Evolutionary conservation across 2,888 invertebrate genomes (phyloP).

Genomic region (Chymomyza caudatula): DNA sequence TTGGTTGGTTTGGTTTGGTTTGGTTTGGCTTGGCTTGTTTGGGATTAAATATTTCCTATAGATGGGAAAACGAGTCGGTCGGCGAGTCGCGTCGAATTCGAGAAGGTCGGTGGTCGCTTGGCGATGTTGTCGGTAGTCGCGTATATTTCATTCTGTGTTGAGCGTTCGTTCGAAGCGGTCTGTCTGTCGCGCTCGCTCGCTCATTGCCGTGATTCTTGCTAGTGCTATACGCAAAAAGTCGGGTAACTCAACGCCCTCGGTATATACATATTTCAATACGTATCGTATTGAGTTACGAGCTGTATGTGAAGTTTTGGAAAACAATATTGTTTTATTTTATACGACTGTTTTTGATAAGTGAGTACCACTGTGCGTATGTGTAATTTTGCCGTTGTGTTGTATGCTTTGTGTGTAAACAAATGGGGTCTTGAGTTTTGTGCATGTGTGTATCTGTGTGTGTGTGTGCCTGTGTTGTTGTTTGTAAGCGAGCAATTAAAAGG

Average conservation of each 20-base stretch:
- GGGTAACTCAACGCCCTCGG: neutral
- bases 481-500: conserved; percentile 33
- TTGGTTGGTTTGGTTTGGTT: conserved; percentile 43
- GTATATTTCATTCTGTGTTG: conserved; percentile 67
- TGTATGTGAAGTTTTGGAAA: conserved; percentile 1
- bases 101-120: conserved; percentile 18
- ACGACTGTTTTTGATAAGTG: conserved; percentile 16
- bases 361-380: conserved; percentile 60
- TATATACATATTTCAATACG: neutral
- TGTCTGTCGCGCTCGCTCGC: conserved; percentile 1
- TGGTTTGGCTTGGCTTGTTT: conserved; percentile 65
- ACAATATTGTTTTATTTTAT: neutral
- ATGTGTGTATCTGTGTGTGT: conserved; percentile 1
- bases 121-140: conserved; percentile 62
- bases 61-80: conserved; percentile 73
- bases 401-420: conserved; percentile 63
- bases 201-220: neutral
- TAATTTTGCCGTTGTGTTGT: conserved; percentile 12
- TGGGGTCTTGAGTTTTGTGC: conserved; percentile 62
- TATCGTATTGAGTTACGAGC: neutral
- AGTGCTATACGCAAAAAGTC: neutral
- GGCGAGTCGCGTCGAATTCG: conserved; percentile 59
- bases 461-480: conserved; percentile 5
- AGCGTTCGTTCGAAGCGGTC: conserved; percentile 66
- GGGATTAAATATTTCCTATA: conserved; percentile 73